These are phyloP conservation scores for Cyanoramphus novaezelandiae DNA, from an alignment of 2,113 vertebrate genomes.

Conservation along the genomic window DNA sequence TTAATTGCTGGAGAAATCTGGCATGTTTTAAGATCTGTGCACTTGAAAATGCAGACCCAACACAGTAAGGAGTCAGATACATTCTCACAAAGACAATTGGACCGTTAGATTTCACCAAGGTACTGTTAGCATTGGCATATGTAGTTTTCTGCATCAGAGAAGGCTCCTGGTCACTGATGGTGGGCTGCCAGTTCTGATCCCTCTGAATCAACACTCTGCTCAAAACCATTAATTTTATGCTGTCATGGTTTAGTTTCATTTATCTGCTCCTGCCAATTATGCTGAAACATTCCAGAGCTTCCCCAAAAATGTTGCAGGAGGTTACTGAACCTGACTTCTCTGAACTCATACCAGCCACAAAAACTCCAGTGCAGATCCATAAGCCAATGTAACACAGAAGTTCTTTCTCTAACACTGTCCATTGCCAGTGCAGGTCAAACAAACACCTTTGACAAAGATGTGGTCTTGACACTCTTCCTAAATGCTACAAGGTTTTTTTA, in stretches of 20 bases:
- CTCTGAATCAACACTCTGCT: neutral
- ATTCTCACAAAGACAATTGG: neutral
- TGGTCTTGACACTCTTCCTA: neutral
- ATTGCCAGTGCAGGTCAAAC: neutral
- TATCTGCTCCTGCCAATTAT: neutral
- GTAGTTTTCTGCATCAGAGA: neutral
- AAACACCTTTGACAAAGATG: neutral
- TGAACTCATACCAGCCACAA: neutral
- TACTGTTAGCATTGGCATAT: neutral
- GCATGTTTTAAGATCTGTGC: neutral
- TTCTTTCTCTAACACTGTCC: neutral
- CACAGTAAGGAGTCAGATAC: too few species aligned
- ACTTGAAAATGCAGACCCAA: neutral
- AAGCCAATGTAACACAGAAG: neutral
- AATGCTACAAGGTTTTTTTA: rapidly evolving
- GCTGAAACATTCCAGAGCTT: neutral
- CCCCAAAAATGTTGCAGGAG: neutral
- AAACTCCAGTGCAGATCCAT: neutral
- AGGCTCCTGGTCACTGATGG: neutral
- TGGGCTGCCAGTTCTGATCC: neutral
- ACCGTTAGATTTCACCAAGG: neutral
- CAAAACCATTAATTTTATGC: neutral
- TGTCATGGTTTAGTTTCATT: neutral
- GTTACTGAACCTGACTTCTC: neutral
- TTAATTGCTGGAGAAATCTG: neutral